Percentiles rank a stretch among this genome's conserved stretches.
Conservation (phyloP, 2,113 vertebrate species). For the Tetrao urogallus region DNA sequence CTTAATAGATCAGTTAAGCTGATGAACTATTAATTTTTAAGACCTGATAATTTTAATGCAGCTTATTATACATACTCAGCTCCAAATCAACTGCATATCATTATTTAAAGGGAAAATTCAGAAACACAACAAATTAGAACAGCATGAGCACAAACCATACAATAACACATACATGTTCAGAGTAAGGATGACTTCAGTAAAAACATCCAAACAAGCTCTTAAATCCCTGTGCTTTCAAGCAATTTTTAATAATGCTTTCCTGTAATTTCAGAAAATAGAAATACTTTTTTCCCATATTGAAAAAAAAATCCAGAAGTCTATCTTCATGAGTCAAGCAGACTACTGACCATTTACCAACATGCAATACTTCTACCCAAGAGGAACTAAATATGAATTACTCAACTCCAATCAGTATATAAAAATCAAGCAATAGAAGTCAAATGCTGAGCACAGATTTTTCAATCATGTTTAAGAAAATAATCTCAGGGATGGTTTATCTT, state of each 20-base stretch:
- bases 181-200: neutral
- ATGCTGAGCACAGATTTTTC: conserved; percentile 25
- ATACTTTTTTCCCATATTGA: neutral
- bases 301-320: conserved; percentile 11
- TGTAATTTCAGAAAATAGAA: conserved; percentile 3
- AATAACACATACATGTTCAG: neutral
- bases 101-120: neutral
- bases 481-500: neutral
- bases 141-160: neutral
- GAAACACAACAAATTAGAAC: neutral
- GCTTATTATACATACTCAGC: neutral
- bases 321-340: neutral
- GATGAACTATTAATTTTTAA: neutral
- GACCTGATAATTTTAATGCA: neutral
- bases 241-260: neutral
- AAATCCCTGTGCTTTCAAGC: neutral
- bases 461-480: neutral
- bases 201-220: neutral
- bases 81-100: neutral
- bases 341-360: conserved; percentile 37
- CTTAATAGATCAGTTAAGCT: neutral
- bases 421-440: conserved; percentile 38
- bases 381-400: conserved; percentile 48
- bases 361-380: conserved; percentile 52
- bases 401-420: conserved; percentile 36